Evolutionary conservation across 2,888 invertebrate species (phyloP).

Genomic region (Hyppa rectilinea): DNA sequence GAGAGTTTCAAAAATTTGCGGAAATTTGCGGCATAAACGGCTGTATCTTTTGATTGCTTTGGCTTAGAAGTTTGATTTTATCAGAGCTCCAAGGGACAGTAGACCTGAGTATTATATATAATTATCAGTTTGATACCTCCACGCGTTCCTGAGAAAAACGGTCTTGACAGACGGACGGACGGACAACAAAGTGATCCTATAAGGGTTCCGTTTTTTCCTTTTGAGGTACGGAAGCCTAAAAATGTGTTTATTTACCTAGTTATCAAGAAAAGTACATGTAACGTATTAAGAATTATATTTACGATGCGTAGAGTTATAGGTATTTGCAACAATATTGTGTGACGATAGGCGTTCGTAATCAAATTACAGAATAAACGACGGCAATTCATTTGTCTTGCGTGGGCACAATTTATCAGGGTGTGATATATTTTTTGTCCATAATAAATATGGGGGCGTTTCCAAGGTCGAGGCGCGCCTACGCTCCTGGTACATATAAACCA

Average conservation of each 20-base stretch:
- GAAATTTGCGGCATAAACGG: too few species aligned
- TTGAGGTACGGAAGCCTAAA: too few species aligned
- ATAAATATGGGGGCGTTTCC: slow-evolving; percentile 57
- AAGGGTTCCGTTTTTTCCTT: too few species aligned
- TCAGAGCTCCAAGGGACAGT: too few species aligned
- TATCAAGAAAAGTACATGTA: neutral
- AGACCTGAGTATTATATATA: too few species aligned
- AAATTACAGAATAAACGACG: slow-evolving; percentile 41
- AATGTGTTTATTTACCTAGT: neutral
- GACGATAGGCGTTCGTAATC: slow-evolving; percentile 35
- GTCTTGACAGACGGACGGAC: too few species aligned
- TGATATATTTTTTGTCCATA: slow-evolving; percentile 31
- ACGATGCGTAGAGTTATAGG: neutral
- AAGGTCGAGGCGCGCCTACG: slow-evolving; percentile 61
- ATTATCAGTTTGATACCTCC: too few species aligned
- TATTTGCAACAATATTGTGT: slow-evolving; percentile 23
- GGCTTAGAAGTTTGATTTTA: too few species aligned
- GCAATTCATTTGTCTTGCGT: slow-evolving; percentile 34
- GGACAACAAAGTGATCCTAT: too few species aligned
- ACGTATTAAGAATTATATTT: neutral
- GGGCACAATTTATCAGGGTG: slow-evolving; percentile 44
- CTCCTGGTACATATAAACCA: slow-evolving; percentile 17
- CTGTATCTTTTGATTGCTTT: too few species aligned
- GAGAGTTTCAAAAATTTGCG: too few species aligned
- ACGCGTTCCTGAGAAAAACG: too few species aligned